A percentile compares a stretch with the other conserved stretches of the same genome.
These are phyloP conservation scores for Eolophus roseicapilla DNA, from an alignment of 2,113 vertebrate genomes.

Conservation along the genomic window DNA sequence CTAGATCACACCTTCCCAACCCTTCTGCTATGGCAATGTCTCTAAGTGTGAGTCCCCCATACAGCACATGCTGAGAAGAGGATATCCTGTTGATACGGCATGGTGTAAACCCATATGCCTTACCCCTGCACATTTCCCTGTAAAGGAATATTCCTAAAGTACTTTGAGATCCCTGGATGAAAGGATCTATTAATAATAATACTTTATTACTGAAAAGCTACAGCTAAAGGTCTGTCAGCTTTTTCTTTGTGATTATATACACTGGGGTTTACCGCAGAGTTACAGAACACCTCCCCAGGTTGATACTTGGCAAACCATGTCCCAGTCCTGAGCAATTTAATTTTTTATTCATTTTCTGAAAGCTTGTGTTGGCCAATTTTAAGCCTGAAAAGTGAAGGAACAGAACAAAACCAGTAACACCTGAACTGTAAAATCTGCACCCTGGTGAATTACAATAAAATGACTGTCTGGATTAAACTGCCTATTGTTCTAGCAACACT, in stretches of 20 bases:
- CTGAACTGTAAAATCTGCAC: constrained; percentile 10
- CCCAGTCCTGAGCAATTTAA: neutral
- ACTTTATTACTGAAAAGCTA: neutral
- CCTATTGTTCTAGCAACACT: constrained; percentile 7
- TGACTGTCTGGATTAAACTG: neutral
- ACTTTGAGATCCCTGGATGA: neutral
- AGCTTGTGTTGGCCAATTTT: neutral
- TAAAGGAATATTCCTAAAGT: neutral
- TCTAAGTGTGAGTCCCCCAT: neutral
- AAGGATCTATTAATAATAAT: neutral
- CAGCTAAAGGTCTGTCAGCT: neutral
- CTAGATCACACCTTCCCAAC: neutral
- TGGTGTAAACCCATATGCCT: accelerated
- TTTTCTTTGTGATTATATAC: neutral
- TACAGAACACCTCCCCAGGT: neutral
- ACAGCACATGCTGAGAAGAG: neutral
- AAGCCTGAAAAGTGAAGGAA: constrained; percentile 1
- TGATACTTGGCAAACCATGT: neutral
- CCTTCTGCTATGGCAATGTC: neutral
- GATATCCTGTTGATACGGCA: neutral
- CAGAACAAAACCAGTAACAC: neutral
- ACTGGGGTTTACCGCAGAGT: neutral
- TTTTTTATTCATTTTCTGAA: constrained; percentile 7
- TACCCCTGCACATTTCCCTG: neutral
- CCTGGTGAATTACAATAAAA: neutral